These are phyloP conservation scores for Ochropleura plecta DNA, from an alignment of 2,888 invertebrate species.

Conservation along the genomic window DNA sequence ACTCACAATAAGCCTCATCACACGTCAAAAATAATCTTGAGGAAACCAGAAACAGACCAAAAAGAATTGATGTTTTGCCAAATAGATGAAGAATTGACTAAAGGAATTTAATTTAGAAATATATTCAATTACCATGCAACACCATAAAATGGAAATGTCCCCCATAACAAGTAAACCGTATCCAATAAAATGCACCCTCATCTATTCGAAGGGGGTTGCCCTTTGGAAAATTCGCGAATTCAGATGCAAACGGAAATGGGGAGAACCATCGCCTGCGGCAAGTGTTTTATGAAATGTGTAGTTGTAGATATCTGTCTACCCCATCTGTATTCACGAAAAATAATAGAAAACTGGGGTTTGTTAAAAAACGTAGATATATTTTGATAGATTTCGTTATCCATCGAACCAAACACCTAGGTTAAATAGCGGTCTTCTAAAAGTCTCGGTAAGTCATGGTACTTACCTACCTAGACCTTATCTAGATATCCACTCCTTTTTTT, in stretches of 20 bases:
- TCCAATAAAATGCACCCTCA: conserved; percentile 59
- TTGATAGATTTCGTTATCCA: not conserved
- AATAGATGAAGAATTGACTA: not conserved
- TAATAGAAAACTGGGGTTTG: not conserved
- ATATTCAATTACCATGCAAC: conserved; percentile 14
- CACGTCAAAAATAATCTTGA: too few relatives aligned
- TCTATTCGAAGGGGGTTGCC: conserved; percentile 40
- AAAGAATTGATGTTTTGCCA: too few relatives aligned
- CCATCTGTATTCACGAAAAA: conserved; percentile 5
- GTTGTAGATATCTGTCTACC: not conserved
- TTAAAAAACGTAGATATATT: not conserved
- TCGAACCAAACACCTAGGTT: not conserved
- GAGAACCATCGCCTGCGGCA: conserved; percentile 20
- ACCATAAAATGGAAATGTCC: conserved; percentile 35
- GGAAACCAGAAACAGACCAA: too few relatives aligned
- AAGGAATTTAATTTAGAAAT: conserved; percentile 23
- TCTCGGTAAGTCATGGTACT: not conserved
- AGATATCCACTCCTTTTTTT: too few relatives aligned
- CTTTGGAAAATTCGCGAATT: conserved; percentile 45
- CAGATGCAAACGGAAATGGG: conserved; percentile 37
- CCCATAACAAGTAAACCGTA: conserved; percentile 33
- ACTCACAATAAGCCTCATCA: too few relatives aligned
- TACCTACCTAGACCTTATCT: too few relatives aligned
- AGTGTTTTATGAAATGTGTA: conserved; percentile 26
- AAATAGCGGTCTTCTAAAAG: not conserved